These are phyloP conservation scores for Prenolepis imparis DNA, from an alignment of 2,888 invertebrate genomes.

Conservation along the genomic window DNA sequence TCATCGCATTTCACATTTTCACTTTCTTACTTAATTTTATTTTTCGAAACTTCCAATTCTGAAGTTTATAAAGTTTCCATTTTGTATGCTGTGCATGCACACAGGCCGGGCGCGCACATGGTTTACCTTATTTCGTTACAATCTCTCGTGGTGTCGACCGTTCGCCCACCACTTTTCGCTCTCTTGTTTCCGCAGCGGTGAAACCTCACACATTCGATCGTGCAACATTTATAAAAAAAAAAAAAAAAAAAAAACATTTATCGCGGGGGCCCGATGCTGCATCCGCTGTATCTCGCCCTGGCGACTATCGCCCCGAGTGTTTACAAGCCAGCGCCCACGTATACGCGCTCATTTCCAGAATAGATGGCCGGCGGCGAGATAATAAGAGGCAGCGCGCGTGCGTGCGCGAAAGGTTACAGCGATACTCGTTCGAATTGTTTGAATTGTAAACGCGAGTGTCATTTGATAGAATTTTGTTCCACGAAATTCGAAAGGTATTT, in stretches of 20 bases:
- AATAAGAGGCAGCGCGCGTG: conserved; percentile 78
- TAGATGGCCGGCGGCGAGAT: conserved; percentile 75
- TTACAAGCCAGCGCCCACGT: conserved; percentile 55
- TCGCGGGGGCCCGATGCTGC: conserved; percentile 19
- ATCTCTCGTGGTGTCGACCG: background rate
- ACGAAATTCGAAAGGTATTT: background rate
- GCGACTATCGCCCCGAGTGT: conserved; percentile 47
- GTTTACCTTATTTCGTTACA: conserved; percentile 34
- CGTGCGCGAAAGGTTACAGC: conserved; percentile 50
- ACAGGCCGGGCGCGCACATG: background rate
- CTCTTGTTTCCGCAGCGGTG: conserved; percentile 19
- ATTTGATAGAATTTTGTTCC: conserved; percentile 15
- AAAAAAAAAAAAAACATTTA: conserved; percentile 26
- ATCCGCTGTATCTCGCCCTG: conserved; percentile 37
- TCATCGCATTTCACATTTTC: background rate
- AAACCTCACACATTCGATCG: conserved; percentile 47
- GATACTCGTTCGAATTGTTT: conserved; percentile 4
- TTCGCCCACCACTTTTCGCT: conserved; percentile 6
- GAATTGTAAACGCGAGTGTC: conserved; percentile 11
- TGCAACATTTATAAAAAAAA: background rate
- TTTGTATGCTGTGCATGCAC: background rate
- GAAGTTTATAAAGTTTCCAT: background rate
- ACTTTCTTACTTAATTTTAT: background rate
- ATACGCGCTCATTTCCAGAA: conserved; percentile 69
- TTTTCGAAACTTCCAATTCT: background rate